Conservation (phyloP, 1,140 invertebrate genomes). For the Zophobas morio region DNA sequence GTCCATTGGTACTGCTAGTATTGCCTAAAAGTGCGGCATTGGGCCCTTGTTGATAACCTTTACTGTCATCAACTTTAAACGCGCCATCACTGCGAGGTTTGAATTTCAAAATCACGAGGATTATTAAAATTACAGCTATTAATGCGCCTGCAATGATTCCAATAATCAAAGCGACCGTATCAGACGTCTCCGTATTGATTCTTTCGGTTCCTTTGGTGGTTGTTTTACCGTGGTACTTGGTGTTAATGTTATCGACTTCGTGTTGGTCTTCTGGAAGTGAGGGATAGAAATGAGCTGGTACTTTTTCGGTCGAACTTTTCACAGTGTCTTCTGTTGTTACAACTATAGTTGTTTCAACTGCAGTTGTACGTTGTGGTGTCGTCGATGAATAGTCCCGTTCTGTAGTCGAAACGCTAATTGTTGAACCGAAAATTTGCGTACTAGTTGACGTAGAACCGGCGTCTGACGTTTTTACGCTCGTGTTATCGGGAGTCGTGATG, state of each 20-base stretch:
- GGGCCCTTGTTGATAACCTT: constrained; percentile 79
- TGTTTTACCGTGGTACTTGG: constrained; percentile 60
- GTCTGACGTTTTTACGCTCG: constrained; percentile 51
- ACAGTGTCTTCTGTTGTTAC: constrained; percentile 57
- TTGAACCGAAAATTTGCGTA: constrained; percentile 19
- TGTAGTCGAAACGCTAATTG: constrained; percentile 26
- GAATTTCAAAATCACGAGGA: constrained; percentile 90
- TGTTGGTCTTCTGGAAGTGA: constrained; percentile 30
- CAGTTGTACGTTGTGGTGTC: constrained; percentile 61
- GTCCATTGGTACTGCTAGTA: constrained; percentile 69
- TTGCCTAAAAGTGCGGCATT: constrained; percentile 81
- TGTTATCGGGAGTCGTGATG: constrained; percentile 48
- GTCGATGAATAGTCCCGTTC: constrained; percentile 54
- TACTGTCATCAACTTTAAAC: constrained; percentile 93
- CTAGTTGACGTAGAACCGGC: constrained; percentile 59
- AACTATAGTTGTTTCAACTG: constrained; percentile 66
- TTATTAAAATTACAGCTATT: constrained; percentile 92
- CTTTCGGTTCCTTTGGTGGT: constrained; percentile 72
- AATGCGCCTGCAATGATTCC: constrained; percentile 92
- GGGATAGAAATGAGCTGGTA: constrained; percentile 25
- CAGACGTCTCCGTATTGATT: constrained; percentile 81
- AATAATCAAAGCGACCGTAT: constrained; percentile 84
- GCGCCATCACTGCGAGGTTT: constrained; percentile 88
- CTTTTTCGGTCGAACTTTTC: constrained; percentile 50
- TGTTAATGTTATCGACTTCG: constrained; percentile 57